Base-by-base conservation (phyloP, 2,888 invertebrate species). In the Pegoplata infirma region DNA sequence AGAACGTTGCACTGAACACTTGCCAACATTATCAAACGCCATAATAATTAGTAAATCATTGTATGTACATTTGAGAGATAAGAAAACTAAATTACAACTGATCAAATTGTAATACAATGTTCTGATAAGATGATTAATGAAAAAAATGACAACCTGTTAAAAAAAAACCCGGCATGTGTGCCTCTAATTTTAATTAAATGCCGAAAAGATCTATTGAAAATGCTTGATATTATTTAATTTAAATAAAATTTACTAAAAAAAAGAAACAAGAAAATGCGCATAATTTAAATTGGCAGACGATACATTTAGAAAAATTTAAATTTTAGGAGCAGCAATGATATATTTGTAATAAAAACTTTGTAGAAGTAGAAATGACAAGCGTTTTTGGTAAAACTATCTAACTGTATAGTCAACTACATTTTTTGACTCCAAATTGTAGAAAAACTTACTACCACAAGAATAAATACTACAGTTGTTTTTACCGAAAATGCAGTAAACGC, bases 1-100 rank as follows among this genome's bases (percentile, higher is more conserved):
- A 64, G 75, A 63, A n/a, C 75, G 51, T 56, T 71, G 59, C 59
- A 53, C 66, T 59, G 36, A 36, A 40, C 25, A 66, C n/a, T 59
- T 53, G 46, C 32, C 36, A 71, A 46, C 63, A n/a, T n/a, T 61
- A 40, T 40, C n/a, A 40, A n/a, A 40, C 5, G 4, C 5, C 12
- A 40, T 40, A 40, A 40, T 40, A 12, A 40, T 7, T 32, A 10
- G 32, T 32, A 32, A n/a, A 1, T 40, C 14, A 40, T 40, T 40
- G 36, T n/a, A n/a, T 40, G 36, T 40, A n/a, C 21, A 58, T 21
- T 10, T 40, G 40, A 14, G 40, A 21, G 69, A 69, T 69, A 59
- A 59, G 51, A n/a, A n/a, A n/a, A 25, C 17, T 10, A 1, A 47
- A 32, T n/a, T 59, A 49, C 19, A 53, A 53, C 25, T 12, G 4